These are phyloP conservation scores for Chaunax sp. DNA, from an alignment of 2,797 vertebrate genomes.

Conservation along the genomic window DNA sequence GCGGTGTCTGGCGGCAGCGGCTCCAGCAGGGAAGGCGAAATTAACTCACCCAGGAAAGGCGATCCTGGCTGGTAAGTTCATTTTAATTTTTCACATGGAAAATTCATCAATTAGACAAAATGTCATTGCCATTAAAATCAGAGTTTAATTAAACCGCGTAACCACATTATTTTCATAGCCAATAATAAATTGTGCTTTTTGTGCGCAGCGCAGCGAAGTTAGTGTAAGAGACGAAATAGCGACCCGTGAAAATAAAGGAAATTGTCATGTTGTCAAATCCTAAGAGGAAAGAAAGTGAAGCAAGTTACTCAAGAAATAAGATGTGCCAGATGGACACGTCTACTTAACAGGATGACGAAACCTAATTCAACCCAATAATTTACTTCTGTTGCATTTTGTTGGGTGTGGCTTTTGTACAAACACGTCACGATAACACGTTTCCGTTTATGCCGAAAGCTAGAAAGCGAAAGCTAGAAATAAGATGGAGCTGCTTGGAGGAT, in stretches of 20 bases:
- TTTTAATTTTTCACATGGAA: background rate
- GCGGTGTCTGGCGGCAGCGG: constrained; percentile 86
- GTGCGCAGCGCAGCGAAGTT: background rate
- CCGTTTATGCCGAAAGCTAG: no score
- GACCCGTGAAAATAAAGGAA: background rate
- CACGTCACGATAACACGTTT: background rate
- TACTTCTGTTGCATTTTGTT: background rate
- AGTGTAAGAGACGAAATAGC: no score
- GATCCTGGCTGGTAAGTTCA: constrained; percentile 90
- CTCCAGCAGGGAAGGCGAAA: constrained; percentile 88
- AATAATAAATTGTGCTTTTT: background rate
- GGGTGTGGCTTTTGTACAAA: background rate
- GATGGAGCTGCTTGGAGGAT: no score
- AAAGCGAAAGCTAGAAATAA: no score
- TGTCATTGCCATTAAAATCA: no score
- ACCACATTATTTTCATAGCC: no score
- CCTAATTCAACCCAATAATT: no score
- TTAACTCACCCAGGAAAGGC: constrained; percentile 96
- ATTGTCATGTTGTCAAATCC: background rate
- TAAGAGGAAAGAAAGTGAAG: no score
- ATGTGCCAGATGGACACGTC: no score
- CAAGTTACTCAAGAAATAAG: no score
- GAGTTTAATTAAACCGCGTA: no score
- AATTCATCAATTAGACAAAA: background rate
- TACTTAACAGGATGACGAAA: no score